Base-by-base conservation (phyloP, 2,888 invertebrate genomes). In the Phragmatobia fuliginosa region DNA sequence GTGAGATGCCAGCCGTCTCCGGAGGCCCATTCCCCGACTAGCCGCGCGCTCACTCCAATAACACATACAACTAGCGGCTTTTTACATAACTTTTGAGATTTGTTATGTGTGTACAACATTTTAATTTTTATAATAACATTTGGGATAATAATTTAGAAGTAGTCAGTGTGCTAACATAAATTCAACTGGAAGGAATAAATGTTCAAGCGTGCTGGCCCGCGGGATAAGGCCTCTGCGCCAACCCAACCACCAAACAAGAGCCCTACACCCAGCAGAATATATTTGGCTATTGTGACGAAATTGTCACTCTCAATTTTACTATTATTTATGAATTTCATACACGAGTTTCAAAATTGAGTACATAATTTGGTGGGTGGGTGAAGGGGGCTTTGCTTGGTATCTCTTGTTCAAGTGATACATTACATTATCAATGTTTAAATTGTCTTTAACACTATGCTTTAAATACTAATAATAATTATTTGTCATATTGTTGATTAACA, bases 1-100 rank as follows among this genome's bases (percentile, higher is more conserved):
- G 97, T 97, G 97, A 97, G 97, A 95, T 95, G 95, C 95, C 95
- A 95, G 93, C 94, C 91, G 94, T 92, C 93, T 93, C 94, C 94
- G 91, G 94, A 94, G 92, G 92, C 91, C 94, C 91, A 90, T 90
- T 92, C 94, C 94, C 95, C 91, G 92, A 89, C 85, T 87, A 88
- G 90, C 91, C 92, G 91, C 94, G 94, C 94, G 91, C 92, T 87
- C 85, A 85, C 82, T 74, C 72, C 56, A 71, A 62, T 71, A 49
- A 70, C 66, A 70, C 69, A 60, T 64, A 68, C 68, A 59, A 62
- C 74, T 73, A 71, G 77, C 78, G 76, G 73, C 76, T 81, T 76
- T 62, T 67, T 70, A 68, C 68, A 72, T 73, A 72, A 70, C 73
- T 74, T 78, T 67, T 52, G 61, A 74, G 31, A 72, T 74, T 71